Base-by-base conservation (phyloP, 2,113 vertebrate species). In the Callopanchax toddi region DNA sequence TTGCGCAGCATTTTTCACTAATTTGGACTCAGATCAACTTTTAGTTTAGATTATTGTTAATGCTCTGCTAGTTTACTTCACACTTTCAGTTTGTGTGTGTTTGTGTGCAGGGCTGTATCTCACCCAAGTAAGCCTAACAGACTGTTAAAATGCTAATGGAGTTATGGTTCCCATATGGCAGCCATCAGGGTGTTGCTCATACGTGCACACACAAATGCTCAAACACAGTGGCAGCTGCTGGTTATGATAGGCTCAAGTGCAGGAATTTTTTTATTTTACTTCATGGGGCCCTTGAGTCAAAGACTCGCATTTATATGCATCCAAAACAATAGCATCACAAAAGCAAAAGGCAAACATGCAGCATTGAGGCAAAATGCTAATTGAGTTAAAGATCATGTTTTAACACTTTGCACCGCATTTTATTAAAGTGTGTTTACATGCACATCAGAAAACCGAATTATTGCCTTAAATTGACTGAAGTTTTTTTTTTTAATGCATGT, bases 111-210 rank as follows among this genome's bases (percentile, higher is more conserved):
- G 46, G 39, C 29, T 71, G 57, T 40, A 46, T 79, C 60, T 51
- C 45, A 32, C 70, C 40, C 25, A 67, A 72, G 60, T 73, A 66
- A 74, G 65, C 67, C 76, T 64, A 55, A 46, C 78, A 87, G 65
- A 81, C 66, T 83, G 76, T 84, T 78, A 83, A 61, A 53, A 56
- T 56, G 48, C 79, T 78, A 85, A 78, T 75, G 74, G 82, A 86
- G 72, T 86, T 87, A 85, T 68, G 71, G 51, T 71, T 78, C 62
- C 86, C 89, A 91, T 90, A 90, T 87, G 82, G 83, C 74, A 66
- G 37, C 39, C 61, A 76, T 85, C 71, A 68, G 82, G 57, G 70
- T 84, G 76, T 73, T 66, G 72, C 56, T 71, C 34, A 50, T 23
- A 62, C 6, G 32, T 11, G 20, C 37, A 23, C 12, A 39, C 9